phyloP scores from a whole-genome alignment of 37 sponge, comb jelly and placozoan species.

The Spongilla lacustris region DNA sequence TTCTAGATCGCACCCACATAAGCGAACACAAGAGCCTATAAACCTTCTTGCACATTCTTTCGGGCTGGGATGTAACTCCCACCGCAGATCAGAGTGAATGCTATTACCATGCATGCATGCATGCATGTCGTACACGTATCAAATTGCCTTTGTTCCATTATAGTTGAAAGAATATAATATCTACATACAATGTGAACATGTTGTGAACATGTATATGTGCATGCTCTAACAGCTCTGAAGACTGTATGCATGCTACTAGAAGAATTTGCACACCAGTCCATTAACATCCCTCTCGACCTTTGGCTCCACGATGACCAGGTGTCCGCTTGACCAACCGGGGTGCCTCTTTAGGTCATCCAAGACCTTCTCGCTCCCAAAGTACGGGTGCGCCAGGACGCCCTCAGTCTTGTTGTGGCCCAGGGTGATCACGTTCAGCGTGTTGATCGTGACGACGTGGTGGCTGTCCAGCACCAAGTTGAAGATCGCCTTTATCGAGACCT shows the following conservation, averaged over 20 bases:
- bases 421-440: background rate
- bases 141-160: no score
- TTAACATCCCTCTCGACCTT: background rate
- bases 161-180: no score
- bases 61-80: no score
- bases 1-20: no score
- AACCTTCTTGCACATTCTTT: no score
- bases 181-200: no score
- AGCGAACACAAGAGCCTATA: no score
- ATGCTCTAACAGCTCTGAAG: no score
- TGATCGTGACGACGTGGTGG: slow-evolving; percentile 3
- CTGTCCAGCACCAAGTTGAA: slow-evolving; percentile 18
- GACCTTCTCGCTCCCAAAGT: slow-evolving; percentile 20
- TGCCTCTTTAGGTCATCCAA: slow-evolving; percentile 2
- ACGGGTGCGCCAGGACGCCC: slow-evolving; percentile 19
- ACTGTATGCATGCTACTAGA: background rate
- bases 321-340: slow-evolving; percentile 16
- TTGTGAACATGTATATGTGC: no score
- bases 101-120: no score
- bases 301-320: background rate
- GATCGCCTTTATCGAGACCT: background rate
- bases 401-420: slow-evolving; percentile 27
- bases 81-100: no score
- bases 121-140: no score
- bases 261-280: background rate